These are phyloP conservation scores for Alca torda DNA, from an alignment of 2,797 vertebrate species.

Conservation along the genomic window DNA sequence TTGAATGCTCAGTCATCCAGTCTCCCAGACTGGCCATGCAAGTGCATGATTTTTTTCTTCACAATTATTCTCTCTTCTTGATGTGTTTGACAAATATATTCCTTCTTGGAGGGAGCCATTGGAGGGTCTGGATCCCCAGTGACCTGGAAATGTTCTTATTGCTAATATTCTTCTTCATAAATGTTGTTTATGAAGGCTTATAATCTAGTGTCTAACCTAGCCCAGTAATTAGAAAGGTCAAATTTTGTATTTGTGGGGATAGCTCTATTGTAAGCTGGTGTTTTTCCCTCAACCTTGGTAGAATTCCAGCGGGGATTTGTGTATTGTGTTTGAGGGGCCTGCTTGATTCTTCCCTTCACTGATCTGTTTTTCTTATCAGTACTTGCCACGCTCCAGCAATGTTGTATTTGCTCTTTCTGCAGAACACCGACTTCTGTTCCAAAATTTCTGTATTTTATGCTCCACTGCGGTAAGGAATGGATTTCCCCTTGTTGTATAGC, in stretches of 20 bases:
- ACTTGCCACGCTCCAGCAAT: neutral
- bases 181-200: neutral
- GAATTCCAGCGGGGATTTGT: neutral
- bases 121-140: neutral
- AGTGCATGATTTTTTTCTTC: too few relatives aligned
- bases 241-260: neutral
- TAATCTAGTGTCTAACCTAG: neutral
- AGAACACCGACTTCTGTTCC: neutral
- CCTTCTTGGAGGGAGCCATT: neutral
- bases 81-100: neutral
- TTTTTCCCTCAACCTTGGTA: neutral
- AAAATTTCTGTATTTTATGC: constrained; percentile 15
- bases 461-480: neutral
- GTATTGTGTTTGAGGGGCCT: neutral
- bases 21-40: neutral
- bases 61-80: neutral
- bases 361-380: neutral
- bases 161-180: neutral
- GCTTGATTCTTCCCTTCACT: neutral
- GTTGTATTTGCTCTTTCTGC: neutral
- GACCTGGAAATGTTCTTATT: neutral
- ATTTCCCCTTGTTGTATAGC: neutral
- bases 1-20: neutral
- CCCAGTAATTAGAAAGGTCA: neutral
- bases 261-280: neutral